Base-by-base conservation (phyloP, 2,113 vertebrate genomes). In the Hystrix brachyura region DNA sequence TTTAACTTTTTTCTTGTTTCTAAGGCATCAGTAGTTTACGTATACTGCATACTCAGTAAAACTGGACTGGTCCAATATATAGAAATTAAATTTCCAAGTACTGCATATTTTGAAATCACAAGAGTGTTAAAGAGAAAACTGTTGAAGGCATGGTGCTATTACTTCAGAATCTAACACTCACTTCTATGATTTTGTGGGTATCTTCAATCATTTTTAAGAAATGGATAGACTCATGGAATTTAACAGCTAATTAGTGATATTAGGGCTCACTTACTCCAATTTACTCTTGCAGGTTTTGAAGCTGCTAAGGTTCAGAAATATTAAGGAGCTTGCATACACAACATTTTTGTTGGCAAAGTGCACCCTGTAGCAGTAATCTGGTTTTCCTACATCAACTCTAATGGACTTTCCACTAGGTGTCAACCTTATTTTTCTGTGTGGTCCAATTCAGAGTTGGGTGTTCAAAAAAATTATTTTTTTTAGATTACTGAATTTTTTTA, bases 341-440 rank as follows among this genome's bases (percentile, higher is more conserved):
- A 57, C n/a, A 82, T 92, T 96, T 78, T 83, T 84, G 55, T 87
- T 95, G 81, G 81, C 91, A 92, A 83, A 57, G 19, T 62, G n/a
- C 67, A 43, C 7, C 27, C 74, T 46, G 55, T n/a, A 48, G 8
- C 4, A 48, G 7, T 10, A 84, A 43, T 48, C 29, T 76, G 18
- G 43, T 53, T 4, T 79, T 91, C 21, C 72, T 62, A 78, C 55
- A 65, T 18, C 5, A 32, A 14, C 48, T 32, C 29, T 83, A 43
- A 4, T 34, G 34, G 81, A 38, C 46, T 87, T 72, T 60, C 32
- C 14, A 38, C 27, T 43, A 34, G 59, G 53, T 59, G 46, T 83
- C 48, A 55, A 55, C 7, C 60, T 48, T 38, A 29, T 38, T 81
- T 95, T 95, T 46, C 48, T 67, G 8, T 29, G 19, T 72, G 46